A percentile compares a stretch with the other conserved stretches of the same genome.
Evolutionary conservation across 2,797 vertebrate species (phyloP).

Genomic region (Capromys pilorides): DNA sequence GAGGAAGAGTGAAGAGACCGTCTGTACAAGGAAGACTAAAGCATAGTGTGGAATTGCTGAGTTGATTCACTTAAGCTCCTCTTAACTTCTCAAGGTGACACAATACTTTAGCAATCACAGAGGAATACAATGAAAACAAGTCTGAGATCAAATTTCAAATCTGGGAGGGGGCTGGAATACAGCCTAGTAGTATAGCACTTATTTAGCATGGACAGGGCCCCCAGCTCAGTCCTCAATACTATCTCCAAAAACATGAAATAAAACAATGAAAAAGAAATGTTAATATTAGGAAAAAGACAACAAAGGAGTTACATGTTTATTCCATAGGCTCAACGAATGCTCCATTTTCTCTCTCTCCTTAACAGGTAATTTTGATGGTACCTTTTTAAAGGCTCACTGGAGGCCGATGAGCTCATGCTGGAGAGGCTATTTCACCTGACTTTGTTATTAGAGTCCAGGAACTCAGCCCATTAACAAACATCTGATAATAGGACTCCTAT

Average conservation of each 20-base stretch:
- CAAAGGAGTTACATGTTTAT: neutral
- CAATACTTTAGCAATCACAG: too few relatives aligned
- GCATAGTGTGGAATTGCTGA: too few relatives aligned
- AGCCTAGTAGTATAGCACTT: neutral
- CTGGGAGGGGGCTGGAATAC: neutral
- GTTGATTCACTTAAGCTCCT: too few relatives aligned
- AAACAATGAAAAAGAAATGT: neutral
- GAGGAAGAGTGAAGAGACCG: too few relatives aligned
- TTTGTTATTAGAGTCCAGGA: neutral
- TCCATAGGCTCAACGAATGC: neutral
- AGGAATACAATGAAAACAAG: neutral
- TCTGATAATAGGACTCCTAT: neutral
- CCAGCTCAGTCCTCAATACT: neutral
- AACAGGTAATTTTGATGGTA: neutral
- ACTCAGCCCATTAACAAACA: neutral
- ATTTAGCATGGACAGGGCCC: neutral
- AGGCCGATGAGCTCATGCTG: neutral
- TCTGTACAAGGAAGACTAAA: too few relatives aligned
- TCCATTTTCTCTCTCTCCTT: neutral
- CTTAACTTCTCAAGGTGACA: too few relatives aligned
- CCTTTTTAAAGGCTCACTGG: neutral
- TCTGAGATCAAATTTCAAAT: neutral
- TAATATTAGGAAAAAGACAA: slow-evolving; percentile 1
- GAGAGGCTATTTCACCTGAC: neutral
- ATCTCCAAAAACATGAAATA: neutral